phyloP scores from a whole-genome alignment of 2,888 invertebrate genomes.

The Ramazzottius varieornatus region DNA sequence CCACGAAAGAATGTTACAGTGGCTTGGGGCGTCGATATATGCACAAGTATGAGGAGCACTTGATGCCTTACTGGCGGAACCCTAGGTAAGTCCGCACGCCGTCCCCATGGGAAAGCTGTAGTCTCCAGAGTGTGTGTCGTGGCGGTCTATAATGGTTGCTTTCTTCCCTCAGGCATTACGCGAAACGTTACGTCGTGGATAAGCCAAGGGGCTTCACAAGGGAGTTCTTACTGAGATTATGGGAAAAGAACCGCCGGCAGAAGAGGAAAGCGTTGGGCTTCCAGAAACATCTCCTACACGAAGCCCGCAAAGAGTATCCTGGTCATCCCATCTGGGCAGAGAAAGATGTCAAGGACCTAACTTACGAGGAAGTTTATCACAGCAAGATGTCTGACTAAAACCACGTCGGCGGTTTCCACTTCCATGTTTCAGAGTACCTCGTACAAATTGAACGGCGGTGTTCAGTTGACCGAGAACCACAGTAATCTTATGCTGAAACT shows the following conservation, averaged over 20 bases:
- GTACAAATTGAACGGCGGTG: no score
- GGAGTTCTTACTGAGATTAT: background rate
- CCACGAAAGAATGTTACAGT: slow-evolving; percentile 20
- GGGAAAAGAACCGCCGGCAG: background rate
- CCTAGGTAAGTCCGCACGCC: no score
- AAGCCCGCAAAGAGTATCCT: background rate
- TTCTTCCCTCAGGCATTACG: background rate
- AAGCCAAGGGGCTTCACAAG: background rate
- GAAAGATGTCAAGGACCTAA: background rate
- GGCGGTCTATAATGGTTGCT: background rate
- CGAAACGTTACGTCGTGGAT: background rate
- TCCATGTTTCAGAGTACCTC: no score
- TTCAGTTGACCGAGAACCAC: no score
- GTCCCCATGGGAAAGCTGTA: no score
- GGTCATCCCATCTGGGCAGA: background rate
- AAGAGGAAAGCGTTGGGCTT: background rate
- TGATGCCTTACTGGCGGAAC: slow-evolving; percentile 1
- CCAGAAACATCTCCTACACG: background rate
- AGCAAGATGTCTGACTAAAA: background rate
- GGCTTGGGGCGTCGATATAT: slow-evolving; percentile 6
- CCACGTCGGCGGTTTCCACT: no score
- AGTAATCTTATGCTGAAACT: no score
- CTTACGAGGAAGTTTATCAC: background rate
- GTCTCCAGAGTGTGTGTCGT: no score
- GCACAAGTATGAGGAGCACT: background rate